A percentile compares a stretch with the other conserved stretches of the same genome.
These are phyloP conservation scores for Anhinga rufa DNA, from an alignment of 2,113 vertebrate genomes.

Conservation along the genomic window DNA sequence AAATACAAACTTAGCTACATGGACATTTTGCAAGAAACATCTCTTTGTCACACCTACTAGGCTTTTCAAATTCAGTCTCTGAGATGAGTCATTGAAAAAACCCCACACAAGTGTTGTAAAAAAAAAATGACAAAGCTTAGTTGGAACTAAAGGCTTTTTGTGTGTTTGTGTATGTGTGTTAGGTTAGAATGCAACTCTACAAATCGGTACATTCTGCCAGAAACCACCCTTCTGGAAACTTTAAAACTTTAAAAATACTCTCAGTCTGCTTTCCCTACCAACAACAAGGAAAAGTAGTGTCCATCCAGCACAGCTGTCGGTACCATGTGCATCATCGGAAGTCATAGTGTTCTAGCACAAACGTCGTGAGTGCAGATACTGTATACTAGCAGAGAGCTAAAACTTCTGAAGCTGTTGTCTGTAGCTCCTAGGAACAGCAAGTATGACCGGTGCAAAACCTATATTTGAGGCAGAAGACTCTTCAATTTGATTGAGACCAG, in stretches of 20 bases:
- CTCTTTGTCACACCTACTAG: background rate
- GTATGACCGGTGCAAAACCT: constrained; percentile 59
- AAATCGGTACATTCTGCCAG: constrained; percentile 7
- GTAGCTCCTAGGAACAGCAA: constrained; percentile 65
- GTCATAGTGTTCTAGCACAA: constrained; percentile 61
- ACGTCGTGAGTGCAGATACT: constrained; percentile 46
- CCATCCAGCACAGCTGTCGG: constrained; percentile 49
- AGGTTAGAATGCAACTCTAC: constrained; percentile 16
- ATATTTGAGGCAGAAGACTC: constrained; percentile 52
- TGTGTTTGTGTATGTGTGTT: background rate
- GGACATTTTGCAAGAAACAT: background rate
- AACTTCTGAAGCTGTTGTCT: constrained; percentile 43
- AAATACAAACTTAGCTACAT: background rate
- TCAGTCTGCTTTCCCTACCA: constrained; percentile 11
- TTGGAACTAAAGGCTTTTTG: constrained; percentile 10
- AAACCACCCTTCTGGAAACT: constrained; percentile 46
- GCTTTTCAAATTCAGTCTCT: constrained; percentile 33
- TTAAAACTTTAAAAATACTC: background rate
- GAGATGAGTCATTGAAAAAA: constrained; percentile 50
- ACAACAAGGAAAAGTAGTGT: background rate
- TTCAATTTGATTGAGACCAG: constrained; percentile 33
- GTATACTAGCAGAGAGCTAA: constrained; percentile 45
- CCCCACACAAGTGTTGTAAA: constrained; percentile 3
- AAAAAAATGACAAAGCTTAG: constrained; percentile 11
- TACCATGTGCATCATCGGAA: constrained; percentile 15